Percentiles rank a stretch among this genome's conserved stretches.
Conservation (phyloP, 2,888 invertebrate genomes). For the Drosophila aldrichi region DNA sequence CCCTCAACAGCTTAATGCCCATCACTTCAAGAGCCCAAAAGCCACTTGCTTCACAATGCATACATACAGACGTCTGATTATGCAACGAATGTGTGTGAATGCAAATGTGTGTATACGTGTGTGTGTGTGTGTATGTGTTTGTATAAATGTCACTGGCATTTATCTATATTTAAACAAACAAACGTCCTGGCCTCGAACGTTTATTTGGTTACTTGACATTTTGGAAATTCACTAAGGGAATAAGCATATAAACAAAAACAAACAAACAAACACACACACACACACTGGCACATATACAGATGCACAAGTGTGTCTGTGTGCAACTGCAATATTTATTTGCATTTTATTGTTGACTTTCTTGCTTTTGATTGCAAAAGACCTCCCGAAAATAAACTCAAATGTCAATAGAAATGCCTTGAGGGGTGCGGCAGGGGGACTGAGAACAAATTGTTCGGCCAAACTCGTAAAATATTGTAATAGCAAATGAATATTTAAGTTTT, state of each 20-base stretch:
- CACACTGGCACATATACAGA: constrained; percentile 7
- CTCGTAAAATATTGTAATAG: constrained; percentile 67
- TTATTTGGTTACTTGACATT: constrained; percentile 77
- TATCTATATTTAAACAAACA: constrained; percentile 78
- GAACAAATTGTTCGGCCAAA: constrained; percentile 53
- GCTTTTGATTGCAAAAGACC: constrained; percentile 62
- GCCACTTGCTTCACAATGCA: constrained; percentile 11
- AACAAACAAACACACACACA: constrained; percentile 7
- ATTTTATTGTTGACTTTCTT: constrained; percentile 71
- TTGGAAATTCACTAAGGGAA: constrained; percentile 60
- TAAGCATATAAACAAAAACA: constrained; percentile 34
- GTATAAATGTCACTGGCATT: constrained; percentile 70
- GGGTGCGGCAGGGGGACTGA: too few species aligned
- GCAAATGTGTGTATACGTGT: constrained; percentile 15
- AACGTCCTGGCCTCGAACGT: constrained; percentile 59
- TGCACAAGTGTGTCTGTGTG: constrained; percentile 3
- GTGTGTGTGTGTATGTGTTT: constrained; percentile 38
- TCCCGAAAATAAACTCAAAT: constrained; percentile 43
- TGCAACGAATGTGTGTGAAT: constrained; percentile 29
- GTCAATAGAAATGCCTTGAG: constrained; percentile 33
- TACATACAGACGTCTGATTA: constrained; percentile 40
- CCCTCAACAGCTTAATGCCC: constrained; percentile 64
- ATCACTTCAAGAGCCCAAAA: constrained; percentile 15
- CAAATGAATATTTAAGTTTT: constrained; percentile 76
- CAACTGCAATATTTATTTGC: constrained; percentile 65